Evolutionary conservation across 2,888 invertebrate species (phyloP), one percentile per base, ranked within the genome.

Genomic region (Drosophila macrospina): DNA sequence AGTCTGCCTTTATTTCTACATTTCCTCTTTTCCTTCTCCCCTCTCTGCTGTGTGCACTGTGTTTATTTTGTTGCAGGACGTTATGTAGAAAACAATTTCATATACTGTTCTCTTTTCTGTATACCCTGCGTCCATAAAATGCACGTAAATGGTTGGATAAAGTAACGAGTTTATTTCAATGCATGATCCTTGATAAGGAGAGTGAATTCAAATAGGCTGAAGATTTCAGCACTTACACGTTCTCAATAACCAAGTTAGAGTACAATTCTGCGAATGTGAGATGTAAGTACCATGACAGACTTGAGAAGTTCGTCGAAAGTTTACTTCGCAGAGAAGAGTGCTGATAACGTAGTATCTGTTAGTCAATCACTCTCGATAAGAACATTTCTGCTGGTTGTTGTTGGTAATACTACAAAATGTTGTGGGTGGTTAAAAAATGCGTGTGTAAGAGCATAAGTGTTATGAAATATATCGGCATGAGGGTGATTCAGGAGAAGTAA

Each of bases 1-100:
- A 64, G 62, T 74, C 70, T 74, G 75, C 55, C 57, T 69, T 74
- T 65, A 61, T 74, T 74, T 74, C 62, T 56, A 15, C 26, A 55
- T 60, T 60, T 61, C 51, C 15, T 30, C 28, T 45, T 54, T 44
- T 28, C 28, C 20, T 24, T 10, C 16, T 26, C 11, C 24, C 24
- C 47, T 30, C 47, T 32, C 26, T 56, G 16, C 44, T 30, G 60
- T 13, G 69, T 62, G 67, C 67, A 65, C 74, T 70, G 52, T 81
- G 83, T 78, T 81, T 78, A 66, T 47, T 72, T 62, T 72, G 71
- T 52, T 66, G 65, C 54, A 69, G 63, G 54, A 74, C 83, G 86
- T 85, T 80, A 83, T 83, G 86, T 80, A 67, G 78, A 74, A 83
- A 83, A 83, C 83, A 83, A 83, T 83, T 83, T 86, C 83, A 86